A percentile compares a stretch with the other conserved stretches of the same genome.
phyloP scores from a whole-genome alignment of 2,113 vertebrate genomes.

The Narcine bancroftii region DNA sequence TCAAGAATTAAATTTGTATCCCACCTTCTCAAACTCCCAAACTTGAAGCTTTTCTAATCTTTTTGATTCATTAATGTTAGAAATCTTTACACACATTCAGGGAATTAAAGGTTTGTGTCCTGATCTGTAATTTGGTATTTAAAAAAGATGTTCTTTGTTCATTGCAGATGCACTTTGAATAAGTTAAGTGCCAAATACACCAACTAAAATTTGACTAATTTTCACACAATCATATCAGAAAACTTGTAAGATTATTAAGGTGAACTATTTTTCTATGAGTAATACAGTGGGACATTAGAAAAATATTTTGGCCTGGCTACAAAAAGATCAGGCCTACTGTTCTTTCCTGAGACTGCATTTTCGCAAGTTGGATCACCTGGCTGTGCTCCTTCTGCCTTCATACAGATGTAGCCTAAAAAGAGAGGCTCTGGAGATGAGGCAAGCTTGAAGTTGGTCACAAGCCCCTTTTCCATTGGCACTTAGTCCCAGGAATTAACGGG shows the following conservation, averaged over 20 bases:
- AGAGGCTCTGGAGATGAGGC: no score
- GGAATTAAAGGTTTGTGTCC: not conserved
- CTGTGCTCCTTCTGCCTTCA: no score
- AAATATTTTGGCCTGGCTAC: not conserved
- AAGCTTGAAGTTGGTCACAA: no score
- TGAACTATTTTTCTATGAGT: not conserved
- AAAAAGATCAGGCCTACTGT: no score
- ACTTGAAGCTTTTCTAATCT: not conserved
- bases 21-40: not conserved
- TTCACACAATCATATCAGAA: not conserved
- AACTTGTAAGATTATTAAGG: not conserved
- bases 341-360: no score
- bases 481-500: no score
- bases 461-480: no score
- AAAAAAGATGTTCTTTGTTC: not conserved
- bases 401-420: no score
- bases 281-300: not conserved
- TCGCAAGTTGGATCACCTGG: no score
- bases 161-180: not conserved
- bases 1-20: not conserved
- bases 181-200: not conserved
- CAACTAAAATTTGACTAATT: not conserved
- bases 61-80: not conserved
- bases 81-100: not conserved
- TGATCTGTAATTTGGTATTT: not conserved